Evolutionary conservation across 1,140 invertebrate species (phyloP).

Genomic region (Anoplophora glabripennis): DNA sequence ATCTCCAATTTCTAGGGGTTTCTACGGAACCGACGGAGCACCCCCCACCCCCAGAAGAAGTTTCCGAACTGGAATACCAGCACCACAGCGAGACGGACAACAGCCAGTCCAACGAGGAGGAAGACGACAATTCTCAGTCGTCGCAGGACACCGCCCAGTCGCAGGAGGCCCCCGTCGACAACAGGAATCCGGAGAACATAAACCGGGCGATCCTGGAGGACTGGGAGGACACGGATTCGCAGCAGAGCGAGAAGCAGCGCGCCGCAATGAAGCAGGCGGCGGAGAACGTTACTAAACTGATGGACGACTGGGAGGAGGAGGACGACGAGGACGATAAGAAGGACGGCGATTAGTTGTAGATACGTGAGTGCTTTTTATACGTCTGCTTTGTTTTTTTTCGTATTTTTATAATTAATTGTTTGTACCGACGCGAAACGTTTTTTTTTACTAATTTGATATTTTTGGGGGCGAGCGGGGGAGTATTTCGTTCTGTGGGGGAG

Average conservation of each 20-base stretch:
- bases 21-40: conserved; percentile 56
- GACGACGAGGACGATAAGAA: conserved; percentile 42
- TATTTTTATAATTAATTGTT: too few relatives aligned
- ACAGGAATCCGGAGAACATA: conserved; percentile 18
- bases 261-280: conserved; percentile 20
- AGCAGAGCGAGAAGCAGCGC: conserved; percentile 39
- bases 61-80: conserved; percentile 2
- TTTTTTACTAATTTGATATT: too few relatives aligned
- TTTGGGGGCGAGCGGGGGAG: too few relatives aligned
- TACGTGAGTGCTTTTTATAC: too few relatives aligned
- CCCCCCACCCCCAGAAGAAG: background rate
- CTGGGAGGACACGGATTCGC: conserved; percentile 49
- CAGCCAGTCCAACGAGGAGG: conserved; percentile 16
- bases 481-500: too few relatives aligned
- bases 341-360: background rate
- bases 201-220: conserved; percentile 44
- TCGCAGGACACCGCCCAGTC: conserved; percentile 12
- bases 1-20: background rate
- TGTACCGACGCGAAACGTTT: too few relatives aligned
- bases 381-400: too few relatives aligned
- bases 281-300: conserved; percentile 44
- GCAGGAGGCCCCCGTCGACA: background rate
- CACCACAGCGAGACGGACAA: conserved; percentile 9
- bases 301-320: conserved; percentile 50
- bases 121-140: conserved; percentile 22